Evolutionary conservation across 2,113 vertebrate genomes (phyloP), one percentile per base, ranked within the genome.

Genomic region (Formicarius rufipectus): DNA sequence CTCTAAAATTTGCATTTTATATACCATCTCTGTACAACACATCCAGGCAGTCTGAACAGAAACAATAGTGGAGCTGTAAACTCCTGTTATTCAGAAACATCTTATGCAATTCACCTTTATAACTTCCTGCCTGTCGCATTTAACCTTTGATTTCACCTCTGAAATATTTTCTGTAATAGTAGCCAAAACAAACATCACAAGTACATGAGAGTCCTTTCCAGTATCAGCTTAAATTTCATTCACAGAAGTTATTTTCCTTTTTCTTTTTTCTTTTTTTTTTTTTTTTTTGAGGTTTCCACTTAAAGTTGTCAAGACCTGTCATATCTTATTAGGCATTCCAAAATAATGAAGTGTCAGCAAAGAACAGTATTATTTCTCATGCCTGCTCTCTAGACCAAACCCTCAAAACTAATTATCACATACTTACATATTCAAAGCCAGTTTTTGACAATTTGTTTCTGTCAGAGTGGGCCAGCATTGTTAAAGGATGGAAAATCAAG

Each of bases 81-180:
- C 33, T 45, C 35, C 75, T 89, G 87, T 90, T 96, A 92, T 96
- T 95, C 92, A 84, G 80, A 69, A 66, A 80, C 42, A 62, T 81
- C 87, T 93, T 89, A 87, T 2, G 28, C 85, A 67, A 89, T 95
- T 94, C 92, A 95, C 93, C 89, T 94, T 95, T 95, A 93, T 84
- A 93, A 87, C 63, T 97, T 94, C 95, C 84, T 92, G 93, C 20
- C 58, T 31, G 47, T 95, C 96, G 58, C n/a, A 87, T 82, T 93
- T 73, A 94, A 59, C 69, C 90, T 92, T 95, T 97, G 77, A 88
- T 87, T 94, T 87, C 56, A 68, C 23, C 66, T 56, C 50, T 84
- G 90, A 83, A 95, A 94, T 64, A 88, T 95, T 96, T 96, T 94
- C 81, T 94, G 49, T 60, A 93, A 68, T 35, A 82, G 49, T 18